phyloP scores from a whole-genome alignment of 2,113 vertebrate genomes.

The Ailurus styani region DNA sequence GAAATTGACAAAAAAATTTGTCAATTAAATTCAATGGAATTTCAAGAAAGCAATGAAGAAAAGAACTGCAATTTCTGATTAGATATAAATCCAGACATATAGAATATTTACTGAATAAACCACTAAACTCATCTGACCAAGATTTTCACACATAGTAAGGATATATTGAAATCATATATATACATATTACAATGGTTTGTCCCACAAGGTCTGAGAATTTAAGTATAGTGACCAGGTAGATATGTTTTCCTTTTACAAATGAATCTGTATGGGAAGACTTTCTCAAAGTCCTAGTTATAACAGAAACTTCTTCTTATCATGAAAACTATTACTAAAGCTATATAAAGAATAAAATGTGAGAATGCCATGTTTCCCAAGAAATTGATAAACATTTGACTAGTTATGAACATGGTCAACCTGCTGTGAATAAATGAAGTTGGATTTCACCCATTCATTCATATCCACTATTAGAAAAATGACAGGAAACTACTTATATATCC shows the following conservation, averaged over 20 bases:
- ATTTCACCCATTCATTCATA: not conserved
- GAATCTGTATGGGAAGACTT: not conserved
- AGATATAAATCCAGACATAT: not conserved
- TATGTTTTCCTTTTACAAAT: not conserved
- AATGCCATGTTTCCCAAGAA: not conserved
- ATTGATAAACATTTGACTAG: not conserved
- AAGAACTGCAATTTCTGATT: not conserved
- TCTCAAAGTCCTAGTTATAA: not conserved
- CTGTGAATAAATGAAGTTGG: not conserved
- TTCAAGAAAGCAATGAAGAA: not conserved
- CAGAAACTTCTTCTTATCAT: not conserved
- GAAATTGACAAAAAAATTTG: not conserved
- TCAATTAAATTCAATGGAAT: not conserved
- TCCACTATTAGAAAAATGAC: not conserved
- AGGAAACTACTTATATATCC: rapidly evolving
- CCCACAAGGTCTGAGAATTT: not conserved
- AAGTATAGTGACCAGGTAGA: not conserved
- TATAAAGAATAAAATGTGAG: not conserved
- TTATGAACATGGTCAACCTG: not conserved
- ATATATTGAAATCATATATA: not conserved
- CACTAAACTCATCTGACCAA: not conserved
- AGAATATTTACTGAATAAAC: not conserved
- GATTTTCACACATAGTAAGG: not conserved
- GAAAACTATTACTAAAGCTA: not conserved
- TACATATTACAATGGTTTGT: not conserved